phyloP scores from a whole-genome alignment of 1,140 invertebrate species.

The Drosophila simulans region DNA sequence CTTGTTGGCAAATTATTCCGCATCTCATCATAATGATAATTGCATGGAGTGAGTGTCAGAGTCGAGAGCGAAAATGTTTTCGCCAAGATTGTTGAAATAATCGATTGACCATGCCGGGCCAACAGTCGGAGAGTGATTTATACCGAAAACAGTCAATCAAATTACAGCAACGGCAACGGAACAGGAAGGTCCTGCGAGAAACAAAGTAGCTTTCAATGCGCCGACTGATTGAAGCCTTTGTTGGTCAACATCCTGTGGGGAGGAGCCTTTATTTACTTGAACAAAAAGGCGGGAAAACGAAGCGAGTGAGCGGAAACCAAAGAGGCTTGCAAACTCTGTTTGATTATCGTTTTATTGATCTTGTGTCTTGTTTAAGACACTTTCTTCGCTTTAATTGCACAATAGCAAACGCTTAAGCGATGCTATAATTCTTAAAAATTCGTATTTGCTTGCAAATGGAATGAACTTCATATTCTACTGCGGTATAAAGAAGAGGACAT shows the following conservation, averaged over 20 bases:
- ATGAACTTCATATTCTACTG: too few relatives aligned
- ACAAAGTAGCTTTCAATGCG: conserved; percentile 26
- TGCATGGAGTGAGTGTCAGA: conserved; percentile 45
- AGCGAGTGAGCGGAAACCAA: conserved; percentile 7
- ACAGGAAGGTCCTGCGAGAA: conserved; percentile 8
- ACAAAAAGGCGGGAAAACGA: not conserved
- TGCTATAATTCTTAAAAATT: too few relatives aligned
- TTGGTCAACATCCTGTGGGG: conserved; percentile 36
- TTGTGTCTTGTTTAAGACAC: not conserved
- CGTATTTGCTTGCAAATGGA: too few relatives aligned
- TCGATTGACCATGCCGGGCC: conserved; percentile 31
- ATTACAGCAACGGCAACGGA: conserved; percentile 20
- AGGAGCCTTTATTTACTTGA: conserved; percentile 22
- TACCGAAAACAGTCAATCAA: conserved; percentile 49
- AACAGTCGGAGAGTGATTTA: conserved; percentile 34
- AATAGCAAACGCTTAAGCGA: too few relatives aligned
- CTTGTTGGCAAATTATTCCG: conserved; percentile 58
- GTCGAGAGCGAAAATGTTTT: conserved; percentile 44
- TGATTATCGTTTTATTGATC: conserved; percentile 17
- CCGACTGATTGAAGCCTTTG: conserved; percentile 45
- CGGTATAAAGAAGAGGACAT: too few relatives aligned
- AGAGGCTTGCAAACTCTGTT: not conserved
- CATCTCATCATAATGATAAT: conserved; percentile 67
- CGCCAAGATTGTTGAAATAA: conserved; percentile 50
- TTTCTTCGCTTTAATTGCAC: not conserved